A percentile compares a stretch with the other conserved stretches of the same genome.
Evolutionary conservation across 2,797 vertebrate genomes (phyloP).

Genomic region (Podargus strigoides): DNA sequence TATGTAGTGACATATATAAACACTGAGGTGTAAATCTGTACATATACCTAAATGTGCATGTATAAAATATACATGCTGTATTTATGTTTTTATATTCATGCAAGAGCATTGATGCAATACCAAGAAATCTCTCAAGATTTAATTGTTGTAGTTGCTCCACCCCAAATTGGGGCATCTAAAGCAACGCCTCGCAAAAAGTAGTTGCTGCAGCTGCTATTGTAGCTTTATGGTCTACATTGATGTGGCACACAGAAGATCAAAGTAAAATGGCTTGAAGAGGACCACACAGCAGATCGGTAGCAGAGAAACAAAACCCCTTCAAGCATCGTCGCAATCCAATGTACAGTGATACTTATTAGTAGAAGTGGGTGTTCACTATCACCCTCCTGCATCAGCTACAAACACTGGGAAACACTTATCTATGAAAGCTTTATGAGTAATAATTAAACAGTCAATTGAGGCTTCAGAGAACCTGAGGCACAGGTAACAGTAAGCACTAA

Average conservation of each 20-base stretch:
- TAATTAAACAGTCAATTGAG: not conserved
- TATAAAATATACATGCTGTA: not conserved
- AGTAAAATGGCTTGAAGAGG: not conserved
- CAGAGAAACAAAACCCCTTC: not conserved
- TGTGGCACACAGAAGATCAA: not conserved
- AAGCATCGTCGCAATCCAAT: fast-evolving
- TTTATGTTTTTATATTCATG: fast-evolving
- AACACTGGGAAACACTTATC: not conserved
- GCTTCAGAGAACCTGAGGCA: not conserved
- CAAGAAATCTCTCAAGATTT: not conserved
- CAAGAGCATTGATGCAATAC: not conserved
- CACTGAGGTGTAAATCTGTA: not conserved
- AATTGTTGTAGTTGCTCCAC: not conserved
- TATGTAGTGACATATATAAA: not conserved
- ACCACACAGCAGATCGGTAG: not conserved
- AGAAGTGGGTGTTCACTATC: not conserved
- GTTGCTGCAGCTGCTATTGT: not conserved
- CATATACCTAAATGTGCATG: not conserved
- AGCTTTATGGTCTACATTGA: not conserved
- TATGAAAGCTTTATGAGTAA: not conserved
- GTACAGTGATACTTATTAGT: not conserved
- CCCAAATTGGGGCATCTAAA: not conserved
- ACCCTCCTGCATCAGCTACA: not conserved
- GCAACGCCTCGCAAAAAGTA: not conserved
- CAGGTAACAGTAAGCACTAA: not conserved